Evolutionary conservation across 2,888 invertebrate species (phyloP), one percentile per base, ranked within the genome.

Genomic region (Epinotia bilunana): DNA sequence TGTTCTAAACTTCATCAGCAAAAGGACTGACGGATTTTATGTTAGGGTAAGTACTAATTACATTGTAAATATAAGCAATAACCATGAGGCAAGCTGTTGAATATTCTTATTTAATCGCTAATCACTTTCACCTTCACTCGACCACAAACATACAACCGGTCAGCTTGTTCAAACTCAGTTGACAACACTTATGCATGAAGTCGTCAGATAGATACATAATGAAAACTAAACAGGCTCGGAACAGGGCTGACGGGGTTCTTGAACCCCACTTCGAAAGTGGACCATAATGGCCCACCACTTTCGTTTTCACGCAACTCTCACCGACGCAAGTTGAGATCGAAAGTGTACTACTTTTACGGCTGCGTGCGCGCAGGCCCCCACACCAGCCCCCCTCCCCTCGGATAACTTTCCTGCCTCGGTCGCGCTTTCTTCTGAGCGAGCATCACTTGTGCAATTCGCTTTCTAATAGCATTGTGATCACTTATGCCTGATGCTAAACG

Each of bases 231-330:
- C 85, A 80, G 79, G 86, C 85, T 88, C 86, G 88, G 87, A 88
- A 84, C 86, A 83, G 85, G 86, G 84, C 84, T 76, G 79, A 77
- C 83, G 84, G 85, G 93, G 90, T 92, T 89, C 87, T 92, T 90
- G 91, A 92, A 92, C 94, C 87, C 87, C 81, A 78, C 86, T 87
- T 91, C 91, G 93, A 93, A 93, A 94, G 93, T 93, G 89, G 90
- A 92, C 88, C 92, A 92, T 91, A 90, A 92, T 93, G 90, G 91
- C 94, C 91, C 83, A 95, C 91, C 89, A 95, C 95, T 94, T 95
- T 95, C 95, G 93, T 95, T 95, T 95, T 95, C 94, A 91, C 93
- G 93, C 94, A 94, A 95, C 95, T 95, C 93, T 93, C 92, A 92
- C 92, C 87, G 83, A 82, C 86, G 90, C 90, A 87, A 88, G 90